These are phyloP conservation scores for Dicentrarchus labrax DNA, from an alignment of 2,113 vertebrate species.

Conservation along the genomic window DNA sequence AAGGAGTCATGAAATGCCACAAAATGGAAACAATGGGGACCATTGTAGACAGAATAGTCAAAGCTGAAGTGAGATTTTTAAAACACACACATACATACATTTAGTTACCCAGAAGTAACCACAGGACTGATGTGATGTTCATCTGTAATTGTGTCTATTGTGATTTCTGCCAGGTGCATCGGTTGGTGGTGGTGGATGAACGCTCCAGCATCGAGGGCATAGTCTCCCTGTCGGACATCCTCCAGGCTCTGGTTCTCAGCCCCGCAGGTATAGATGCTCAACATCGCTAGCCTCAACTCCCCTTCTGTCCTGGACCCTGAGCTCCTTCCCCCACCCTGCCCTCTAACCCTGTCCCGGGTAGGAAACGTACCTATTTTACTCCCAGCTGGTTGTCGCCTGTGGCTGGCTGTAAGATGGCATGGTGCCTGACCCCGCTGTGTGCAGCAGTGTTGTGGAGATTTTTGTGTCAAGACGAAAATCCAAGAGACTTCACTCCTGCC, in stretches of 20 bases:
- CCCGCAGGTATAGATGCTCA: slow-evolving; percentile 92
- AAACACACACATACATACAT: not conserved
- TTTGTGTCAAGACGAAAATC: not conserved
- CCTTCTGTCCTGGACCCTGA: slow-evolving; percentile 70
- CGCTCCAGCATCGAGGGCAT: slow-evolving; percentile 95
- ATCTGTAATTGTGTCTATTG: not conserved
- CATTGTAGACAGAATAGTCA: slow-evolving; percentile 97
- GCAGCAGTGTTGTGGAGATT: slow-evolving; percentile 25
- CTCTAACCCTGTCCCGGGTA: slow-evolving; percentile 75
- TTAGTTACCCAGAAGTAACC: not conserved
- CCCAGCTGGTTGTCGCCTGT: slow-evolving; percentile 17
- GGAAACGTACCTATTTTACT: slow-evolving; percentile 47
- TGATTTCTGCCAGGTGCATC: slow-evolving; percentile 89
- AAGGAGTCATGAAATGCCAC: slow-evolving; percentile 97
- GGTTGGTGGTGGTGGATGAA: slow-evolving; percentile 96
- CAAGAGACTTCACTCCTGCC: not conserved
- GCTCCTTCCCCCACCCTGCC: slow-evolving; percentile 58
- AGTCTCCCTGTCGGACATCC: slow-evolving; percentile 97
- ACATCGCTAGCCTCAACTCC: slow-evolving; percentile 72
- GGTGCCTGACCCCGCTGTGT: slow-evolving; percentile 32
- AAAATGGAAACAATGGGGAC: slow-evolving; percentile 97
- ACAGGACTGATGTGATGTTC: not conserved
- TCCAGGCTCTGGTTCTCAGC: slow-evolving; percentile 96
- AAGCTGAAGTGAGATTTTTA: slow-evolving; percentile 91
- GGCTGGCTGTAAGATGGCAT: slow-evolving; percentile 49